Evolutionary conservation across 2,888 invertebrate genomes (phyloP).

Genomic region (Scotopteryx bipunctaria): DNA sequence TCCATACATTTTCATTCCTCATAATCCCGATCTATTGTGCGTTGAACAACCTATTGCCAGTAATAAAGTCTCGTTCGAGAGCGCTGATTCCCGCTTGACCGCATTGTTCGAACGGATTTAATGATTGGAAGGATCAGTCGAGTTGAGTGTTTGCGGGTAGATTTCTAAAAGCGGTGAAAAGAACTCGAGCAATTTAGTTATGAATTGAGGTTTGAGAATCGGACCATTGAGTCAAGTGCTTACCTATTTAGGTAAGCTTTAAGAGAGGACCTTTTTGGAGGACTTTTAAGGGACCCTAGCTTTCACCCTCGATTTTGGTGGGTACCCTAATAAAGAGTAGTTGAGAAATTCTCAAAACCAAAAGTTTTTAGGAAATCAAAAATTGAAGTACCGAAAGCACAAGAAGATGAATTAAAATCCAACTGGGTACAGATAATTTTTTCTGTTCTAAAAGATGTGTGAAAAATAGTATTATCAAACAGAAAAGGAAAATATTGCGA

Average conservation of each 20-base stretch:
- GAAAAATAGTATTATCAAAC: too few species aligned
- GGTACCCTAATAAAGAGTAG: too few species aligned
- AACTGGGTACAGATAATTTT: too few species aligned
- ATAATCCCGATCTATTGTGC: slow-evolving; percentile 15
- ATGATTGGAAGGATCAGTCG: slow-evolving; percentile 23
- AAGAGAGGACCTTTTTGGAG: background rate
- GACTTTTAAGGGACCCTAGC: too few species aligned
- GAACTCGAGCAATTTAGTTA: background rate
- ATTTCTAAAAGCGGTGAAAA: slow-evolving; percentile 4
- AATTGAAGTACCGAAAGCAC: too few species aligned
- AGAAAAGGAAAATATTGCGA: too few species aligned
- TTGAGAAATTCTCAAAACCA: too few species aligned
- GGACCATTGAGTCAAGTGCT: background rate
- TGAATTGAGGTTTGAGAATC: background rate
- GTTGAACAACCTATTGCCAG: slow-evolving; percentile 28
- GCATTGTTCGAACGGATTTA: slow-evolving; percentile 33
- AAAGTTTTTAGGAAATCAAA: too few species aligned
- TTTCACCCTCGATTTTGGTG: too few species aligned
- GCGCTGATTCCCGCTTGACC: slow-evolving; percentile 46
- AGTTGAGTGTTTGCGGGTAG: slow-evolving; percentile 6
- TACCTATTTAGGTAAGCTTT: background rate
- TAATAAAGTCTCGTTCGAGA: slow-evolving; percentile 47
- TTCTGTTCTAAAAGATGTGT: too few species aligned
- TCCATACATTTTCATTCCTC: slow-evolving; percentile 10
- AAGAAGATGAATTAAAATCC: too few species aligned